Evolutionary conservation across 2,888 invertebrate genomes (phyloP).

Genomic region (Glaucopsyche alexis): DNA sequence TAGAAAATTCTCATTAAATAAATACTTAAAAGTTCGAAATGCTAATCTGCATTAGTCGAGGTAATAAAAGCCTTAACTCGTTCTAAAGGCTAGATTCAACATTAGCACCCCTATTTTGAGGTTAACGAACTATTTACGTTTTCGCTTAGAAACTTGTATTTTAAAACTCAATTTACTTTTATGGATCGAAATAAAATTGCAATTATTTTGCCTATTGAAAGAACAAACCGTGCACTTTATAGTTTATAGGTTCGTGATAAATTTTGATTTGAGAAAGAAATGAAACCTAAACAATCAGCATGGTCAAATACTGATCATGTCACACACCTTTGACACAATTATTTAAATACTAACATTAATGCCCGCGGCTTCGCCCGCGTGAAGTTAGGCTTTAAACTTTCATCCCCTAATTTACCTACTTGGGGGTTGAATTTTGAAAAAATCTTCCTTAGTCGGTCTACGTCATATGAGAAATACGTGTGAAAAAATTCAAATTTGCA

Average conservation of each 20-base stretch:
- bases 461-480: too few relatives aligned
- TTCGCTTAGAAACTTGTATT: background rate
- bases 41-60: background rate
- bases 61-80: background rate
- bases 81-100: background rate
- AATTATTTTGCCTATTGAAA: conserved; percentile 2
- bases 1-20: background rate
- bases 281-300: too few relatives aligned
- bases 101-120: conserved; percentile 4
- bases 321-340: too few relatives aligned
- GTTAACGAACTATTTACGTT: background rate
- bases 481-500: too few relatives aligned
- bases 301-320: too few relatives aligned
- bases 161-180: conserved; percentile 11
- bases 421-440: too few relatives aligned
- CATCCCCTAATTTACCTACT: too few relatives aligned
- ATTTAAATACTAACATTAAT: too few relatives aligned
- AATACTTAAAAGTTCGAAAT: background rate
- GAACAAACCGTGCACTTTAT: background rate
- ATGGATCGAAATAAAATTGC: background rate
- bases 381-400: too few relatives aligned
- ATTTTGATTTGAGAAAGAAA: background rate
- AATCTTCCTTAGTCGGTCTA: too few relatives aligned
- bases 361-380: too few relatives aligned
- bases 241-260: background rate